Conservation (phyloP, 2,113 vertebrate genomes). For the Thunnus maccoyii region DNA sequence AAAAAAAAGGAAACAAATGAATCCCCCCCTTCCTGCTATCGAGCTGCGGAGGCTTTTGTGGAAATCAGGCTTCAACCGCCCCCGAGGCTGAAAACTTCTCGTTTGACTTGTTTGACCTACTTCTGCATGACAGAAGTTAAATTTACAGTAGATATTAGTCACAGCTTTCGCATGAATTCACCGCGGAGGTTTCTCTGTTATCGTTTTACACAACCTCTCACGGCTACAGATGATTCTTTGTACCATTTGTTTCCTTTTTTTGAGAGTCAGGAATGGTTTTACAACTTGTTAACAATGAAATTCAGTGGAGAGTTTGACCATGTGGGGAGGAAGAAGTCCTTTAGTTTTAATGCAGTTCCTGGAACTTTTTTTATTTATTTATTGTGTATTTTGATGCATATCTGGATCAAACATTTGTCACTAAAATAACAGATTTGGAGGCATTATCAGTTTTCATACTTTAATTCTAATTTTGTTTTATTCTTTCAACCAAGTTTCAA, state of each 20-base stretch:
- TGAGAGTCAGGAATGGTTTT: not conserved
- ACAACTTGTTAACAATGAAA: too few relatives aligned
- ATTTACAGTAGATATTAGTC: not conserved
- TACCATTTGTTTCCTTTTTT: not conserved
- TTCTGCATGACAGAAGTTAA: not conserved
- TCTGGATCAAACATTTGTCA: too few relatives aligned
- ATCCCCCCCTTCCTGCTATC: not conserved
- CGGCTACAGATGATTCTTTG: not conserved
- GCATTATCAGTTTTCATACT: too few relatives aligned
- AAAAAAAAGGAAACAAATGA: too few relatives aligned
- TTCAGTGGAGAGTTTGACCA: too few relatives aligned
- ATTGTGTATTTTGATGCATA: too few relatives aligned
- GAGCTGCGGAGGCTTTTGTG: not conserved
- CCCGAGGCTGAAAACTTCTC: not conserved
- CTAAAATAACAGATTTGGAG: too few relatives aligned
- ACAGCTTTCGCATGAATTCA: not conserved
- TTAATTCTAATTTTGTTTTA: too few relatives aligned
- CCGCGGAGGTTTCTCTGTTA: not conserved
- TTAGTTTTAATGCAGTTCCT: too few relatives aligned
- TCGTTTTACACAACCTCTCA: not conserved
- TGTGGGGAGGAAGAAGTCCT: too few relatives aligned
- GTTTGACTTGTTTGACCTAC: conserved; percentile 11
- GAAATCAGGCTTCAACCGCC: not conserved
- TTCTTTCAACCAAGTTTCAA: too few relatives aligned
- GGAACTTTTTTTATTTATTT: too few relatives aligned